phyloP scores from a whole-genome alignment of 2,888 invertebrate species.

The Rotaria magnacalcarata region DNA sequence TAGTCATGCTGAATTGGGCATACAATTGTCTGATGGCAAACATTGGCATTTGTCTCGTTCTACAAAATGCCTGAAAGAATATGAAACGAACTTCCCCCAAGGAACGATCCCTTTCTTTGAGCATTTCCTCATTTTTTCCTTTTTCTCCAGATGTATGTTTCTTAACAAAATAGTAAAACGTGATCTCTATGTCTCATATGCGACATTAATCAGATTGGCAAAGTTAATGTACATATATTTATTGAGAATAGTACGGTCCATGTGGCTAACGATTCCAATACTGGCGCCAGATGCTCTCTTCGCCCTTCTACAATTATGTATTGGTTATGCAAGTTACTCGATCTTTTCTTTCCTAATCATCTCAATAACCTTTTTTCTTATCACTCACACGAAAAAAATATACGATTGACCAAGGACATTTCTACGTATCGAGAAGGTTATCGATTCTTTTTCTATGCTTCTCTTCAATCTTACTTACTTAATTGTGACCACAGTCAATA shows the following conservation, averaged over 20 bases:
- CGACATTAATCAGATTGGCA: neutral
- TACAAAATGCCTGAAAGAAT: neutral
- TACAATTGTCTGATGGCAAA: neutral
- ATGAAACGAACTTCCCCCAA: neutral
- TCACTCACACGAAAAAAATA: neutral
- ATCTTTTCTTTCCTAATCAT: neutral
- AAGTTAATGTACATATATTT: neutral
- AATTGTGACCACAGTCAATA: neutral
- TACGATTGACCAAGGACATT: neutral
- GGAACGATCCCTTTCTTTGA: neutral
- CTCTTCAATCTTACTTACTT: conserved; percentile 3
- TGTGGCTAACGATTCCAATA: conserved; percentile 23
- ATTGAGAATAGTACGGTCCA: neutral
- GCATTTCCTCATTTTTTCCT: neutral
- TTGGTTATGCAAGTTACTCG: conserved; percentile 9
- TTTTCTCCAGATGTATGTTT: neutral
- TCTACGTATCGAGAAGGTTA: no score
- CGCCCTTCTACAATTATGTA: neutral
- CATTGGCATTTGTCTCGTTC: neutral
- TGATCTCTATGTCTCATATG: neutral
- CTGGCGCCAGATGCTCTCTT: neutral
- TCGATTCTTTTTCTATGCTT: neutral
- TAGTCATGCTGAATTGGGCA: conserved; percentile 3
- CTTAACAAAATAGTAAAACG: neutral
- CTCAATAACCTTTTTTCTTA: conserved; percentile 3